These are phyloP conservation scores for Brachyhypopomus gauderio DNA, from an alignment of 2,113 vertebrate genomes.

Conservation along the genomic window DNA sequence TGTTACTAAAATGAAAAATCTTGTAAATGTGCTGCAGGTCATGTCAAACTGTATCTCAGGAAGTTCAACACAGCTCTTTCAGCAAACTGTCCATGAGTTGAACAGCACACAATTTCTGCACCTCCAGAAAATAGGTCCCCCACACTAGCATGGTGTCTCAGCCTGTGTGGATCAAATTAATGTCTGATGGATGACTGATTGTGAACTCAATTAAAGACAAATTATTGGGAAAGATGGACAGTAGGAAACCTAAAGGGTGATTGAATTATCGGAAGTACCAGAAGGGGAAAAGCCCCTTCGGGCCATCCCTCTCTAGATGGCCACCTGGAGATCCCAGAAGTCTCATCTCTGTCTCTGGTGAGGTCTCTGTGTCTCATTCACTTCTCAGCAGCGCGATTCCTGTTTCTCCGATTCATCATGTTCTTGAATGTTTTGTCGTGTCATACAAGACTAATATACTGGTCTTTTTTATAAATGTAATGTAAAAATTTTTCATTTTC, in stretches of 20 bases:
- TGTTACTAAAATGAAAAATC: background rate
- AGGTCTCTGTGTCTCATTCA: background rate
- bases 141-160: constrained; percentile 54
- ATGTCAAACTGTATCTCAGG: constrained; percentile 17
- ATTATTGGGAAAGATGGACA: constrained; percentile 73
- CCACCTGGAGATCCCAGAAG: constrained; percentile 63
- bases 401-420: background rate
- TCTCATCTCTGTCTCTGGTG: constrained; percentile 6
- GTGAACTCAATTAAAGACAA: constrained; percentile 80
- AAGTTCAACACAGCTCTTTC: background rate
- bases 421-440: background rate
- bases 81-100: background rate
- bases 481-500: too few species aligned
- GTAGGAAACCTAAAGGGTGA: constrained; percentile 68
- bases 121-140: constrained; percentile 25
- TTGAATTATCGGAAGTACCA: constrained; percentile 73
- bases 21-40: background rate
- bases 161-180: constrained; percentile 72
- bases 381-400: background rate
- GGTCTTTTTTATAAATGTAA: too few species aligned
- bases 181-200: constrained; percentile 80
- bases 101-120: constrained; percentile 24
- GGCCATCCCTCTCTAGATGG: constrained; percentile 51
- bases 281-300: constrained; percentile 72
- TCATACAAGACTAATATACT: too few species aligned